phyloP scores from a whole-genome alignment of 2,113 vertebrate genomes.

The Siniperca knerii region DNA sequence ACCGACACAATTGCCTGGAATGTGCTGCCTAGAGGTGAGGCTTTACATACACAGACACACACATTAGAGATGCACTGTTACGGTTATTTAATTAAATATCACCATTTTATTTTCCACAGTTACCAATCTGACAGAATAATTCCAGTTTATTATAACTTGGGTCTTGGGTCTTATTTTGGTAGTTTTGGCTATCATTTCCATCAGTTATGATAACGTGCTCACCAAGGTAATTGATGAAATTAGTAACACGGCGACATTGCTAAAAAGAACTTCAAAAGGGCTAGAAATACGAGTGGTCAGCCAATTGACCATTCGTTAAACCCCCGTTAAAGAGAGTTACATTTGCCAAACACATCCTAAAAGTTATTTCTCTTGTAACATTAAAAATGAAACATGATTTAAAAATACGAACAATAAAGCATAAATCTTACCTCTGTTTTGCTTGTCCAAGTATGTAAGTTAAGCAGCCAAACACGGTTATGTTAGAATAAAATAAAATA shows the following conservation, averaged over 20 bases:
- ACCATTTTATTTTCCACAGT: background rate
- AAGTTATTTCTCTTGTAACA: no score
- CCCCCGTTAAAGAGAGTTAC: background rate
- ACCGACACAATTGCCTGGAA: constrained; percentile 99
- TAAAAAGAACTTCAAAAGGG: background rate
- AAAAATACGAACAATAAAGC: no score
- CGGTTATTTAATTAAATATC: background rate
- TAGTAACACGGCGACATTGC: no score
- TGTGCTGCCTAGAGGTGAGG: constrained; percentile 93
- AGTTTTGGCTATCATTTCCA: background rate
- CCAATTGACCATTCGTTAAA: background rate
- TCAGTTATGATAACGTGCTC: background rate
- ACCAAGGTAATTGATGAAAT: background rate
- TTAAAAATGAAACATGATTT: no score
- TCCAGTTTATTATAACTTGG: background rate
- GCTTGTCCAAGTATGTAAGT: no score
- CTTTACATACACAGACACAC: background rate
- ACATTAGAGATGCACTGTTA: background rate
- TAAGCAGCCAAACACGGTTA: no score
- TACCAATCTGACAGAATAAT: background rate
- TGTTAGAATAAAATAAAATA: no score
- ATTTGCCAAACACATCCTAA: no score
- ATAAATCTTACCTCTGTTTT: no score
- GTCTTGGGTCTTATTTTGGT: background rate
- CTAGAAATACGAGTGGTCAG: background rate